Evolutionary conservation across 2,113 vertebrate genomes (phyloP).

Genomic region (Eubucco bourcierii): DNA sequence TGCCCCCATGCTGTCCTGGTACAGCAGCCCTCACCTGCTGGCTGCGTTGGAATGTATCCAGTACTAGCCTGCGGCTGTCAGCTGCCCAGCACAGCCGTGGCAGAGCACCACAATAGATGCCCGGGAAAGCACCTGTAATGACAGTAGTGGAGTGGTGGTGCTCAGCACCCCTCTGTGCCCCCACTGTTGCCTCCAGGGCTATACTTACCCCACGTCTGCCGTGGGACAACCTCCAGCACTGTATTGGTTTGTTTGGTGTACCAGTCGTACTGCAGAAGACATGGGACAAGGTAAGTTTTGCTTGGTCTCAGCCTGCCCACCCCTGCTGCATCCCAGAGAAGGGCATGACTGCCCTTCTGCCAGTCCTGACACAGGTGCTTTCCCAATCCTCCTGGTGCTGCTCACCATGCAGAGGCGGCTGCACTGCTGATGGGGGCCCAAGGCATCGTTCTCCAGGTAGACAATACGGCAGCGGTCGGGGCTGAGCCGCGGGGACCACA

Average conservation of each 20-base stretch:
- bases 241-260: constrained; percentile 29
- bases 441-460: constrained; percentile 5
- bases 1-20: too few species aligned
- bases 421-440: constrained; percentile 64
- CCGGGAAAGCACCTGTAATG: constrained; percentile 33
- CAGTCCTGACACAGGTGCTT: background rate
- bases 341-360: background rate
- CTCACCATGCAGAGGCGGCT: constrained; percentile 47
- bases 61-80: constrained; percentile 77
- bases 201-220: constrained; percentile 28
- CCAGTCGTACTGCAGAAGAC: constrained; percentile 30
- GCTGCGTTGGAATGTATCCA: constrained; percentile 60
- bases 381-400: rapidly evolving
- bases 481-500: constrained; percentile 57
- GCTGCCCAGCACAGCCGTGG: constrained; percentile 78
- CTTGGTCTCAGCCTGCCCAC: background rate
- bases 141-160: rapidly evolving
- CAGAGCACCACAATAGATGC: constrained; percentile 47
- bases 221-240: background rate
- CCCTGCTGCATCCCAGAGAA: background rate
- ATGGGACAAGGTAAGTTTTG: rapidly evolving
- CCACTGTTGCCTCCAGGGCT: background rate
- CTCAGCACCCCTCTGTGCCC: background rate
- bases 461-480: background rate
- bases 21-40: constrained; percentile 12